phyloP scores from a whole-genome alignment of 2,888 invertebrate genomes.

The Caenorhabditis sp. region DNA sequence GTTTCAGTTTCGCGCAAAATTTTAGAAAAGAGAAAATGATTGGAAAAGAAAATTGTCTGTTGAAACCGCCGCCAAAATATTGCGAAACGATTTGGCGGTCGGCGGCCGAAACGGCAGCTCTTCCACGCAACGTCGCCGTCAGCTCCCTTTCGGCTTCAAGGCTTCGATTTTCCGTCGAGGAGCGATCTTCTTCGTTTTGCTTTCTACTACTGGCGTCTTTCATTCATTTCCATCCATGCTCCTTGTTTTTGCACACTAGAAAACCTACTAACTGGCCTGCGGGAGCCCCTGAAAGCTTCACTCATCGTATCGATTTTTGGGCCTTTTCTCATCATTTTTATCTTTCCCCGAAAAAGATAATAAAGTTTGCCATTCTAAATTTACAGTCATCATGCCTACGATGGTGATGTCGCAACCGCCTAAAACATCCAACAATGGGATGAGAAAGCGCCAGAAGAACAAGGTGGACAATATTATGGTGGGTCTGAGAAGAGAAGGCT shows the following conservation, averaged over 20 bases:
- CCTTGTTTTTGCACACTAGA: neutral
- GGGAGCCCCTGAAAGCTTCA: too few relatives aligned
- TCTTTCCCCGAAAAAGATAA: neutral
- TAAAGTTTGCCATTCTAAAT: neutral
- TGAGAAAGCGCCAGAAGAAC: conserved; percentile 18
- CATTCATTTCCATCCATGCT: too few relatives aligned
- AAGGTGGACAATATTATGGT: conserved; percentile 40
- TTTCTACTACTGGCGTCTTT: too few relatives aligned
- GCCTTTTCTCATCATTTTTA: neutral
- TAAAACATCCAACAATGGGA: conserved; percentile 3
- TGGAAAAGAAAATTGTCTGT: too few relatives aligned
- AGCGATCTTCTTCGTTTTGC: too few relatives aligned
- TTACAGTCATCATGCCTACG: conserved; percentile 46
- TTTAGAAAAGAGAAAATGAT: too few relatives aligned
- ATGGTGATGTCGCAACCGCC: conserved; percentile 57
- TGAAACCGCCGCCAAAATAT: too few relatives aligned
- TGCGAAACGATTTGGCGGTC: neutral
- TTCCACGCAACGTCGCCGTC: neutral
- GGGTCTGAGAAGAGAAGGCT: neutral
- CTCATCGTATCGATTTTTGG: conserved; percentile 1
- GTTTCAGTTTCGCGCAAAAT: too few relatives aligned
- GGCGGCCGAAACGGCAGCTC: conserved; percentile 1
- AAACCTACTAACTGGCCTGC: too few relatives aligned
- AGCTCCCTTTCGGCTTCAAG: neutral
- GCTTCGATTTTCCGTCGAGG: conserved; percentile 5